phyloP scores from a whole-genome alignment of 2,797 vertebrate species.

The Graptemys geographica region DNA sequence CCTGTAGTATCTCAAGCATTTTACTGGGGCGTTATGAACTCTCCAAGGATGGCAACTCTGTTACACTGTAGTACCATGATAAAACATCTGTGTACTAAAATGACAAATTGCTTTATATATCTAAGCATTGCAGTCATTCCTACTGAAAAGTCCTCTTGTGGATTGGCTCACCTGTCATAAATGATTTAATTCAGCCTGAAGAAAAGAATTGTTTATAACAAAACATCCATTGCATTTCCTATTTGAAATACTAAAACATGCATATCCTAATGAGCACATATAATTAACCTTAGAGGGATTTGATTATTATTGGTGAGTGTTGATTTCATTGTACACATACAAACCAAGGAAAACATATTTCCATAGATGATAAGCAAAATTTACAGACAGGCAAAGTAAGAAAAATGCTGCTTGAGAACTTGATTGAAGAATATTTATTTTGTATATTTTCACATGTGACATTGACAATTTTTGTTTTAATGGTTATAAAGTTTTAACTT shows the following conservation, averaged over 20 bases:
- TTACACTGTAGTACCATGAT: not conserved
- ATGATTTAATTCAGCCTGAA: not conserved
- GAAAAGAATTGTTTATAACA: not conserved
- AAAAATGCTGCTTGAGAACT: not conserved
- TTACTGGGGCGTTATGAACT: not conserved
- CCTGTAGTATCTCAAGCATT: not conserved
- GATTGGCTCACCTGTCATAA: conserved; percentile 14
- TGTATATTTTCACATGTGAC: not conserved
- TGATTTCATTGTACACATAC: not conserved
- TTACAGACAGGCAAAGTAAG: not conserved
- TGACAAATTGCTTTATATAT: not conserved
- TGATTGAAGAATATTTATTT: not conserved
- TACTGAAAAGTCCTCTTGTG: conserved; percentile 30
- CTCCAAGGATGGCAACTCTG: not conserved
- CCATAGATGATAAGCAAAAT: not conserved
- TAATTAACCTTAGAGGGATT: not conserved
- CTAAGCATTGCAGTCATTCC: conserved; percentile 20
- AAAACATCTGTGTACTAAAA: conserved; percentile 15
- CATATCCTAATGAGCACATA: not conserved
- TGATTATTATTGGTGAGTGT: not conserved
- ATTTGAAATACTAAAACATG: not conserved
- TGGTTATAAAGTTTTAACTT: not conserved
- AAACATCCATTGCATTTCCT: not conserved
- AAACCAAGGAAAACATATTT: not conserved
- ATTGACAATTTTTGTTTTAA: not conserved